Conservation (phyloP, 2,113 vertebrate genomes). For the Macroglossus sobrinus region DNA sequence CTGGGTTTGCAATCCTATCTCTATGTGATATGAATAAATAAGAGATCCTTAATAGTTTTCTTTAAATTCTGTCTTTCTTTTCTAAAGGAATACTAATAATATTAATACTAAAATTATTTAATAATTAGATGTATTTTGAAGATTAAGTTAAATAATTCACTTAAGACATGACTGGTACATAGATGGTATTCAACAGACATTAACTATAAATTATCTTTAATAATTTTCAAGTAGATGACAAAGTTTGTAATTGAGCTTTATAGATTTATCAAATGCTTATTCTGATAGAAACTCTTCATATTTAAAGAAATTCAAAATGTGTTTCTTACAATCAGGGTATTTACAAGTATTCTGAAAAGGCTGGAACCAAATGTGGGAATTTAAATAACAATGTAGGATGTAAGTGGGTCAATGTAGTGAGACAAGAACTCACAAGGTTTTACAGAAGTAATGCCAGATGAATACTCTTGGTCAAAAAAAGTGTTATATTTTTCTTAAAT, state of each 20-base stretch:
- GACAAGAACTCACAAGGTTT: neutral
- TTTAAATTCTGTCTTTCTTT: neutral
- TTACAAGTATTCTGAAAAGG: neutral
- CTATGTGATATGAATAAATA: neutral
- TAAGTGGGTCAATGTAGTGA: neutral
- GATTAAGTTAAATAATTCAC: neutral
- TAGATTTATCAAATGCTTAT: neutral
- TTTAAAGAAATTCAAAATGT: neutral
- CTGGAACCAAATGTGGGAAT: neutral
- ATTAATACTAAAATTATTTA: neutral
- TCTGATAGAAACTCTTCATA: neutral
- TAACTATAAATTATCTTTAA: neutral
- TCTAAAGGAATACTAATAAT: neutral
- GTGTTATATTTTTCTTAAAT: neutral
- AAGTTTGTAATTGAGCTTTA: neutral
- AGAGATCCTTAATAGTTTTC: neutral
- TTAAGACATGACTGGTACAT: neutral
- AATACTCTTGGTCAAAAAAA: neutral
- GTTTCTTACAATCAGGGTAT: neutral
- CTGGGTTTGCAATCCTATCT: neutral
- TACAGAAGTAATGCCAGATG: neutral
- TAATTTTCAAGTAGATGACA: conserved; percentile 3
- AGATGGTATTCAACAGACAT: neutral
- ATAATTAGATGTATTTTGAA: neutral
- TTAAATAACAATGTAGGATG: neutral